Evolutionary conservation across 2,888 invertebrate genomes (phyloP), one percentile per base, ranked within the genome.

Genomic region (Callyntrura guangdongensis): DNA sequence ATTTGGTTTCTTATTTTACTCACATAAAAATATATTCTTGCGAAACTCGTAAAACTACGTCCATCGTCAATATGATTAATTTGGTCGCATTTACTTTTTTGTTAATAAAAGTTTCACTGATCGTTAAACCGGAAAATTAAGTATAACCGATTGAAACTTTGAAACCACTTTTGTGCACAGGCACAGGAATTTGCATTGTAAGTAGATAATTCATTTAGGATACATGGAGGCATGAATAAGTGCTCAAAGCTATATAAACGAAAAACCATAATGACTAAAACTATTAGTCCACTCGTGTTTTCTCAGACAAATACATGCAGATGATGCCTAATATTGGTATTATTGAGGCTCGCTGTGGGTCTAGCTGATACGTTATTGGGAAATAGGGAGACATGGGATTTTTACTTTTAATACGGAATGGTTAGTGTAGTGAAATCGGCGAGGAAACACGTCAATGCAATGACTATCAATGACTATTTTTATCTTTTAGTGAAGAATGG

Each of bases 41-140:
- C 0, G 22, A 83, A 22, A 59, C 1, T 27, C 56, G 59, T 45
- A 84, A 53, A 27, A 20, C 53, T 17, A 59, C 59, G 53, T 45
- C 59, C 20, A n/a, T n/a, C 11, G 72, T 67, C n/a, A 25, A 81
- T 67, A 69, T 87, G 87, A 88, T 88, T 88, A 72, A 88, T 88
- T 11, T n/a, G 81, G 20, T 20, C 47, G 64, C 82, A 56, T 27
- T 81, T 59, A 9, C 59, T 6, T 12, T 69, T 11, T 67, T 53
- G 36, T n/a, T n/a, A 11, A 82, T 59, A 36, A 74, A 86, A 72
- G 64, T 79, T 81, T 17, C 17, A 81, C 25, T 81, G 79, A 47
- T 81, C 64, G 25, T 81, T 25, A 67, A 69, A 67, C 25, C 81
- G 79, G 87, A 87, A 87, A 87, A 87, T 87, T 87, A 81, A 81